Conservation (phyloP, 2,797 vertebrate species). For the Tragelaphus oryx region DNA sequence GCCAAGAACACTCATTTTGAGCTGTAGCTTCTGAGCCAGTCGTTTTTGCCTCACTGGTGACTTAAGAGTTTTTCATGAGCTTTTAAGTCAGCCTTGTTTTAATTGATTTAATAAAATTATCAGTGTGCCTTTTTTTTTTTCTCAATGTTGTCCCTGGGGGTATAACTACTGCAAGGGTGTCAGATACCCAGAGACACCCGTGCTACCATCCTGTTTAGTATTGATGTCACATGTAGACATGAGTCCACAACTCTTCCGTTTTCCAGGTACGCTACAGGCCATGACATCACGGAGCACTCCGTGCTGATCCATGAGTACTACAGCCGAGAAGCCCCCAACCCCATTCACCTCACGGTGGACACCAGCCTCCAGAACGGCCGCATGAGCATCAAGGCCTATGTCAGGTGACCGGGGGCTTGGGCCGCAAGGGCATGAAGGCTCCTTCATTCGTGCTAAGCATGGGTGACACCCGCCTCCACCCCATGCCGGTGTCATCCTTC, state of each 20-base stretch:
- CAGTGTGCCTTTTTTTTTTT: neutral
- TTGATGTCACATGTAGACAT: neutral
- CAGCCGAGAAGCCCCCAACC: constrained; percentile 95
- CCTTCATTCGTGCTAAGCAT: neutral
- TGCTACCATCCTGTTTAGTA: neutral
- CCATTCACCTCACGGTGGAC: constrained; percentile 95
- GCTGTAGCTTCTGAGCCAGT: neutral
- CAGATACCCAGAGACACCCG: neutral
- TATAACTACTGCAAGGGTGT: neutral
- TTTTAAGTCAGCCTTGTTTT: neutral
- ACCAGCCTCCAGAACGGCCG: constrained; percentile 91
- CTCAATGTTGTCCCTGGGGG: neutral
- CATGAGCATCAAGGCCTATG: constrained; percentile 96
- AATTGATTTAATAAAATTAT: neutral
- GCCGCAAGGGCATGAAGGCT: too few species aligned
- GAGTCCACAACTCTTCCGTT: neutral
- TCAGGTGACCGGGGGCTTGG: constrained; percentile 83
- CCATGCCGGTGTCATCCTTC: neutral
- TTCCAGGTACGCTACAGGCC: constrained; percentile 96
- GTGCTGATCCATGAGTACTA: constrained; percentile 99
- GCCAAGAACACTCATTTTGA: neutral
- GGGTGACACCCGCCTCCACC: too few species aligned
- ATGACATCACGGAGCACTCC: constrained; percentile 98
- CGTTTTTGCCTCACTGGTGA: neutral
- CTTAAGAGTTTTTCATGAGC: neutral